phyloP scores from a whole-genome alignment of 2,888 invertebrate genomes.

The Lithodes maja region DNA sequence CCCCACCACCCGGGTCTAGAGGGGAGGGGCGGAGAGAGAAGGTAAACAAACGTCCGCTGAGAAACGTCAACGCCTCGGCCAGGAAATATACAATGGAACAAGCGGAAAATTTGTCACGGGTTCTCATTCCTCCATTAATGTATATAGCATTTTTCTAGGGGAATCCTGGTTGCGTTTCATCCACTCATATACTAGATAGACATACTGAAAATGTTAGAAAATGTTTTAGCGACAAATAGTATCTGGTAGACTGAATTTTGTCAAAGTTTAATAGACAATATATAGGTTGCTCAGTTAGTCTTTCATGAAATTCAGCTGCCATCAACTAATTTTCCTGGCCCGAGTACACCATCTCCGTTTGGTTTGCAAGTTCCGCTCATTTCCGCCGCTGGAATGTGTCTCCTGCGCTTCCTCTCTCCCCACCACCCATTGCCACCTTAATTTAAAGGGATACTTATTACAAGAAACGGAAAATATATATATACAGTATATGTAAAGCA shows the following conservation, averaged over 20 bases:
- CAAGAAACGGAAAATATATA: conserved; percentile 5
- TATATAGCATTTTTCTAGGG: conserved; percentile 19
- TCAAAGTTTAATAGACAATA: conserved; percentile 4
- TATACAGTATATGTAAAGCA: conserved; percentile 9
- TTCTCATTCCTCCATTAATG: conserved; percentile 18
- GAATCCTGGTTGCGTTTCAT: conserved; percentile 8
- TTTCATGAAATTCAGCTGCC: conserved; percentile 40
- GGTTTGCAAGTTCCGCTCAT: conserved; percentile 17
- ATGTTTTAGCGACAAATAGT: neutral
- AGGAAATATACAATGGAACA: conserved; percentile 30
- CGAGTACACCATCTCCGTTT: conserved; percentile 22
- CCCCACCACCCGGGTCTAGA: conserved; percentile 17
- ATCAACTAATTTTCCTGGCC: conserved; percentile 34
- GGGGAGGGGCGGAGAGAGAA: conserved; percentile 42
- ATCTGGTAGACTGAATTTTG: conserved; percentile 32
- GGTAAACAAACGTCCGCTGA: conserved; percentile 24
- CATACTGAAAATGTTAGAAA: neutral
- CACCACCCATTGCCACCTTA: conserved; percentile 38
- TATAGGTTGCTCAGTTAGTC: conserved; percentile 7
- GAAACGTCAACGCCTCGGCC: conserved; percentile 20
- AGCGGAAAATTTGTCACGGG: conserved; percentile 26
- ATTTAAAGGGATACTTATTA: conserved; percentile 5
- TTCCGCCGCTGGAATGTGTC: conserved; percentile 21
- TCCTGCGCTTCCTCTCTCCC: conserved; percentile 48
- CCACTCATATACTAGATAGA: conserved; percentile 3